Evolutionary conservation across 2,888 invertebrate species (phyloP).

Genomic region (Sminthurinus aureus): DNA sequence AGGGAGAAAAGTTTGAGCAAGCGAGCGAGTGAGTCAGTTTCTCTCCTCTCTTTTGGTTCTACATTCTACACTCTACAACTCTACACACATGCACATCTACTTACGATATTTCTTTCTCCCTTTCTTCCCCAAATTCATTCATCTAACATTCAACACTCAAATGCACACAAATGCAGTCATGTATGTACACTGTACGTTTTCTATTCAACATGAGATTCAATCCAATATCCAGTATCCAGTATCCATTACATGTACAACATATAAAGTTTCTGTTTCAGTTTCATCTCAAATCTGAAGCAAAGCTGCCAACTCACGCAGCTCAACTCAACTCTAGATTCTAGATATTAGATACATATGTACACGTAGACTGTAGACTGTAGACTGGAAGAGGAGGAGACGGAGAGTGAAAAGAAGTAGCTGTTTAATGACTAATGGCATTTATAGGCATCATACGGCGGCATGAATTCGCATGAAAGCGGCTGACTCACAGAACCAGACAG

Average conservation of each 20-base stretch:
- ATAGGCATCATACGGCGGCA: slow-evolving; percentile 18
- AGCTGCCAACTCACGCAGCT: background rate
- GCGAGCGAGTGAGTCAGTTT: too few species aligned
- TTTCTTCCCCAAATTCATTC: background rate
- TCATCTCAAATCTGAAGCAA: too few species aligned
- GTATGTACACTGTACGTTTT: background rate
- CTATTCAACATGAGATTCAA: too few species aligned
- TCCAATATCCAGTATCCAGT: too few species aligned
- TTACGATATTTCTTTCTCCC: background rate
- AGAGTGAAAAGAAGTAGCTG: background rate
- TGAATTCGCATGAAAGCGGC: background rate
- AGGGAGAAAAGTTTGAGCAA: too few species aligned
- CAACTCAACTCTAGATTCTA: background rate
- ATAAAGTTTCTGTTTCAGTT: too few species aligned
- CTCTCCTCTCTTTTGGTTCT: too few species aligned
- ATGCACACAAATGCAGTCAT: background rate
- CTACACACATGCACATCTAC: too few species aligned
- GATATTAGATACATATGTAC: background rate
- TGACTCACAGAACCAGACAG: background rate
- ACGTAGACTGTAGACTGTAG: background rate
- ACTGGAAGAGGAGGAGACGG: background rate
- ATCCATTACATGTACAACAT: too few species aligned
- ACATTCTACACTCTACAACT: too few species aligned
- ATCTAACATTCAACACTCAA: background rate
- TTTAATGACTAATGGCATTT: slow-evolving; percentile 29